phyloP scores from a whole-genome alignment of 1,140 invertebrate species.

The Mycetomoellerius zeteki region DNA sequence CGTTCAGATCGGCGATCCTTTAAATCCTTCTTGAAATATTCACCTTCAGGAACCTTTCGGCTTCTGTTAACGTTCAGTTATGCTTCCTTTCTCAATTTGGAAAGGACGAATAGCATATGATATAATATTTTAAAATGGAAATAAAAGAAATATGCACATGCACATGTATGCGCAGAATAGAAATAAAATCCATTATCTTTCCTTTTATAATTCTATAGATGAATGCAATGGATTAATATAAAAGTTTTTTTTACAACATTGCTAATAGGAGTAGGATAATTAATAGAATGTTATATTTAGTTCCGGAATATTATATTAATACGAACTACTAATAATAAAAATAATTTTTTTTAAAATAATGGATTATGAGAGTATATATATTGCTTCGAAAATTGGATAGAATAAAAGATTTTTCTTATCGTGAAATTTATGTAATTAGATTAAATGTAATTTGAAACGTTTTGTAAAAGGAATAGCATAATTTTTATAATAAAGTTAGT shows the following conservation, averaged over 20 bases:
- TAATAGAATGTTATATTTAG: conserved; percentile 47
- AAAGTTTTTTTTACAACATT: conserved; percentile 35
- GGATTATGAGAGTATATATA: background rate
- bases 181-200: conserved; percentile 46
- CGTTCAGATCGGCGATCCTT: background rate
- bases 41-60: background rate
- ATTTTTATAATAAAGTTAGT: conserved; percentile 2
- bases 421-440: background rate
- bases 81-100: background rate
- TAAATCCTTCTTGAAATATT: conserved; percentile 51
- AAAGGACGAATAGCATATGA: background rate
- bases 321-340: background rate
- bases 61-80: background rate
- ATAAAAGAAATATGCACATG: conserved; percentile 20
- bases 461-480: background rate
- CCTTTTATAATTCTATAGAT: background rate
- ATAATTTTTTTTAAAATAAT: background rate
- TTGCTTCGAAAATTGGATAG: background rate
- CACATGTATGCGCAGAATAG: background rate
- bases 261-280: conserved; percentile 38
- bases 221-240: background rate
- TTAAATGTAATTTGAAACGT: background rate
- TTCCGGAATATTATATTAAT: conserved; percentile 39
- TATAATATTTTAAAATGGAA: conserved; percentile 32
- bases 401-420: background rate